Percentiles rank a stretch among this genome's conserved stretches.
phyloP scores from a whole-genome alignment of 2,113 vertebrate species.

The Excalfactoria chinensis region DNA sequence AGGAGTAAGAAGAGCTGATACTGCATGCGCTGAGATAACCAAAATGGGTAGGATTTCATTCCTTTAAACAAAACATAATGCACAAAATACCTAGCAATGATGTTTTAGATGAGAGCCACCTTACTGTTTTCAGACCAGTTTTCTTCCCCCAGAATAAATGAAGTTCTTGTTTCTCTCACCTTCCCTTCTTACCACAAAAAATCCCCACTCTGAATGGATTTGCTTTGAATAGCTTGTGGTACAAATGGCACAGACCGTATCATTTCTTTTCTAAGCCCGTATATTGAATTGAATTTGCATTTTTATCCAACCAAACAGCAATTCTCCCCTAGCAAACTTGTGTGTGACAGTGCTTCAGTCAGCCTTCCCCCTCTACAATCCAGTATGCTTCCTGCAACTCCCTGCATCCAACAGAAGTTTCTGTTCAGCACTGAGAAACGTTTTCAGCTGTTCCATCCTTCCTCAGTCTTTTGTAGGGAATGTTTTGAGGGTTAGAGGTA shows the following conservation, averaged over 20 bases:
- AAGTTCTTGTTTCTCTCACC: neutral
- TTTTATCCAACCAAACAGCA: neutral
- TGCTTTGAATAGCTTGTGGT: neutral
- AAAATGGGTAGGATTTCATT: neutral
- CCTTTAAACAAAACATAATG: neutral
- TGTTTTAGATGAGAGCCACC: neutral
- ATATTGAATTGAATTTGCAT: neutral
- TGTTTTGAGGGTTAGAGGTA: neutral
- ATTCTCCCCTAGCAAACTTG: neutral
- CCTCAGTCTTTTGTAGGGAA: neutral
- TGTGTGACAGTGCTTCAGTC: neutral
- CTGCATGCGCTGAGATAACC: rapidly evolving
- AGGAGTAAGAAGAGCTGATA: neutral
- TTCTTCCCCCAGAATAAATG: neutral
- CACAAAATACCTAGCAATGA: neutral
- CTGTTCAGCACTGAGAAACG: neutral
- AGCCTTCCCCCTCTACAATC: neutral
- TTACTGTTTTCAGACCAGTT: neutral
- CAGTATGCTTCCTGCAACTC: neutral
- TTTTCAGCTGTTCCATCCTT: neutral
- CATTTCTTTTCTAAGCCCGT: neutral
- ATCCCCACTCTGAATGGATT: neutral
- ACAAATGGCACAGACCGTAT: neutral
- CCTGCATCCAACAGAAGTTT: neutral
- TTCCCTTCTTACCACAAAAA: neutral